Base-by-base conservation (phyloP, 2,113 vertebrate species). In the Amazona guildingii region DNA sequence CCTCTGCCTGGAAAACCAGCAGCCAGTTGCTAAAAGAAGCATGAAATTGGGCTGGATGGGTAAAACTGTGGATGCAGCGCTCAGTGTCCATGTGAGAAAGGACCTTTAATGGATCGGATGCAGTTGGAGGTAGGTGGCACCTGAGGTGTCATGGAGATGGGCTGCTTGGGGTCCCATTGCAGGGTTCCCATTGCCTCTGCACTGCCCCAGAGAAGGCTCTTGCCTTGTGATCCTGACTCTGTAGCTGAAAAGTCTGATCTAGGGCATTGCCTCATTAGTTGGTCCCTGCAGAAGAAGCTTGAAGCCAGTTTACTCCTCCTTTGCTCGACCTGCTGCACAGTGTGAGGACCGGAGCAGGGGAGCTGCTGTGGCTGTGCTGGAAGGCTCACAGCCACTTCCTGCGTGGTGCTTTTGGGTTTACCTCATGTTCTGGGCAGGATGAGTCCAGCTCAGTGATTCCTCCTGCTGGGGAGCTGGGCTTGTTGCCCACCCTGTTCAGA, bases 1-100 rank as follows among this genome's bases (percentile, higher is more conserved):
- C 84, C 74, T 93, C 95, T 96, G 90, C 93, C 80, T 94, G 96
- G 91, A 95, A 96, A 96, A 93, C 76, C 95, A 96, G 94, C 94
- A 95, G 92, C 92, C 90, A 93, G 88, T 92, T 94, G 88, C 94
- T 97, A 90, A 96, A 84, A 72, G 95, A 86, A 95, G 94, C 77
- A 0, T 94, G 94, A 86, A 61, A 86, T 95, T 87, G 92, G 95
- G 92, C 94, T 96, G 95, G 95, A 76, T 94, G 95, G 90, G 73
- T 91, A 93, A 90, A 94, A 91, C 88, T 73, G 85, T 92, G 96
- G 94, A 73, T 96, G 87, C 92, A 85, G 79, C 85, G 86, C 92
- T 94, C 90, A 91, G 94, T 92, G 88, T 91, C 94, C 69, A 69
- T 64, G 80, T 97, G 95, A 93, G 80, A 94, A 93, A 91, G 96